phyloP scores from a whole-genome alignment of 2,888 invertebrate species.

The Drosophila emarginata region DNA sequence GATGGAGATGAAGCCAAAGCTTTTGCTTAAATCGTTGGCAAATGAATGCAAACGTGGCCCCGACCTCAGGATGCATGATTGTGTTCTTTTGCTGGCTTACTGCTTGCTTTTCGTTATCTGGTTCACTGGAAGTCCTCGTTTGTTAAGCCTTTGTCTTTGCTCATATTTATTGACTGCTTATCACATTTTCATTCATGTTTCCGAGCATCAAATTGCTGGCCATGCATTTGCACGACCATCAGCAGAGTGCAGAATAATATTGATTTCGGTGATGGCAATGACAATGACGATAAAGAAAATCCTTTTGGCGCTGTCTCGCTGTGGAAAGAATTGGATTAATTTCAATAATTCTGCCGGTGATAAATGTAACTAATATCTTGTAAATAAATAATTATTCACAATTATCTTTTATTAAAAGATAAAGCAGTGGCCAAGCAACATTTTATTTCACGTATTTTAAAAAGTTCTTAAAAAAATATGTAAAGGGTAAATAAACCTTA shows the following conservation, averaged over 20 bases:
- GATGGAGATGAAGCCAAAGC: background rate
- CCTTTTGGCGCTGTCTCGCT: constrained; percentile 14
- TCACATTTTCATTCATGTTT: constrained; percentile 43
- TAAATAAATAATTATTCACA: no score
- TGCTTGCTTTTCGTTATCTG: constrained; percentile 34
- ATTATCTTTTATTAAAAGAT: no score
- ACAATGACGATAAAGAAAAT: constrained; percentile 1
- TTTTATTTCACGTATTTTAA: no score
- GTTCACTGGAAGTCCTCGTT: constrained; percentile 49
- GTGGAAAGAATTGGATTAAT: background rate
- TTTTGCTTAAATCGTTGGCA: constrained; percentile 40
- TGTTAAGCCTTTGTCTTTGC: constrained; percentile 36
- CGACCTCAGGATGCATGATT: constrained; percentile 68
- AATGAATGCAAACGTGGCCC: constrained; percentile 59
- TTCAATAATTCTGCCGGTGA: no score
- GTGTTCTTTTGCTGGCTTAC: constrained; percentile 42
- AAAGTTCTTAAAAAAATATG: no score
- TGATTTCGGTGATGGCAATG: background rate
- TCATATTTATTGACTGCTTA: constrained; percentile 49
- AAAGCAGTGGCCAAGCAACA: no score
- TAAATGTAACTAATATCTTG: no score
- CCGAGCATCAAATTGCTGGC: constrained; percentile 1
- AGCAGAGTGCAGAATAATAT: background rate
- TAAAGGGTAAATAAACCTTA: no score
- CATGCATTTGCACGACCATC: constrained; percentile 15